Evolutionary conservation across 2,888 invertebrate species (phyloP).

Genomic region (Philereme transversata): DNA sequence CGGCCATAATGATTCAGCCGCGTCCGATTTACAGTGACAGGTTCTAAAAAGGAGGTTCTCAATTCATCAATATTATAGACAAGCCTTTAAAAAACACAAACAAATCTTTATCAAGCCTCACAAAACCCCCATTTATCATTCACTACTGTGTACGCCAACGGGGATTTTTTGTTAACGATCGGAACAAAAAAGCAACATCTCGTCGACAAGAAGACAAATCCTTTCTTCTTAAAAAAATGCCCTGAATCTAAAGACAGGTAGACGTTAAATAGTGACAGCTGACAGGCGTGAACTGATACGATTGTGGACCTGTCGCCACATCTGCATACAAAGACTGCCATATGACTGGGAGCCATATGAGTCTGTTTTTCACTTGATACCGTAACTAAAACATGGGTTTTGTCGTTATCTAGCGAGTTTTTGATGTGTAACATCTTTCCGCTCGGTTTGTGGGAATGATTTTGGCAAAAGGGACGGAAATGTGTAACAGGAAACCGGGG

Average conservation of each 20-base stretch:
- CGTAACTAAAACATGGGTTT: no score
- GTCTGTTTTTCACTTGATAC: not conserved
- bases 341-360: conserved; percentile 40
- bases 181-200: conserved; percentile 17
- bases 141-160: not conserved
- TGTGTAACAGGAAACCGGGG: no score
- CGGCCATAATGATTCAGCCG: not conserved
- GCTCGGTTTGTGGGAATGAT: no score
- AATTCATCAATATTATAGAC: no score
- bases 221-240: conserved; percentile 24
- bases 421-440: no score
- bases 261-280: conserved; percentile 37
- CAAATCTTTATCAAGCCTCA: not conserved
- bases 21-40: conserved; percentile 39
- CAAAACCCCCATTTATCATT: conserved; percentile 11
- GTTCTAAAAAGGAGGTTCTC: not conserved
- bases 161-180: not conserved
- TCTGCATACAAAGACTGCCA: conserved; percentile 60
- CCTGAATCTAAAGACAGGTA: conserved; percentile 40
- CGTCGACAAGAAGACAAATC: conserved; percentile 25
- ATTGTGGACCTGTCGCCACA: conserved; percentile 53
- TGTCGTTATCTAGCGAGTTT: no score
- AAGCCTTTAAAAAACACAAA: no score
- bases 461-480: no score
- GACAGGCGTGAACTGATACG: conserved; percentile 34